Evolutionary conservation across 2,113 vertebrate genomes (phyloP), one percentile per base, ranked within the genome.

Genomic region (Carassius carassius): DNA sequence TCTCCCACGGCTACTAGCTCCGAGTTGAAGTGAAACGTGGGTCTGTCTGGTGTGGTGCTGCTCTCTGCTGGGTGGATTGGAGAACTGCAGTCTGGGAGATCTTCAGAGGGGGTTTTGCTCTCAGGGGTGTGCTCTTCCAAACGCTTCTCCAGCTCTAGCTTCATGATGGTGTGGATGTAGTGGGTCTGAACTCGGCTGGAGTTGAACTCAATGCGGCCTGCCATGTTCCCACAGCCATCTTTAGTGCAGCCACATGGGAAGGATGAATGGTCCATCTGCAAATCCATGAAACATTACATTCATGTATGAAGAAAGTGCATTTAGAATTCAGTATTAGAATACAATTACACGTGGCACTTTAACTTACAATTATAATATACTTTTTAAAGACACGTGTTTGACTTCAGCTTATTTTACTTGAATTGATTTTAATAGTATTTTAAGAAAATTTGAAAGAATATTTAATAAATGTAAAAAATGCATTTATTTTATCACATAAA

Each of bases 221-320:
- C 93, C 0, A 92, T 97, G 93, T 99, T 99, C 81, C 96, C 96
- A 0, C 98, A 99, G 86, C 97, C 96, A 0, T 98, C 97, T 89
- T 94, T 96, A 25, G 96, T 97, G 89, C 98, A 99, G 72, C 98
- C 97, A 0, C 98, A 99, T 11, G 98, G 98, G 91, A 99, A 99
- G 0, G 96, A 95, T 1, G 97, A 97, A 92, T 98, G 98, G 90
- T 99, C 98, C 96, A 97, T 98, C 98, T 99, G 92, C 4, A 6
- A 79, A 54, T 8, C 72, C 86, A 69, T 21, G 6, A 19, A 80
- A 62, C 75, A 51, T 49, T 1, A 41, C 29, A 62, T 80, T 65
- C 65, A 37, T 5, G 1, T 17, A 47, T 62, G 17, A 35, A 5
- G 21, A 5, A 62, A 79, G 56, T 58, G 19, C 29, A 65, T 13